Evolutionary conservation across 30 jellyfish, hydroid and myxozoan genomes (phyloP).

Genomic region (Cassiopea andromeda): DNA sequence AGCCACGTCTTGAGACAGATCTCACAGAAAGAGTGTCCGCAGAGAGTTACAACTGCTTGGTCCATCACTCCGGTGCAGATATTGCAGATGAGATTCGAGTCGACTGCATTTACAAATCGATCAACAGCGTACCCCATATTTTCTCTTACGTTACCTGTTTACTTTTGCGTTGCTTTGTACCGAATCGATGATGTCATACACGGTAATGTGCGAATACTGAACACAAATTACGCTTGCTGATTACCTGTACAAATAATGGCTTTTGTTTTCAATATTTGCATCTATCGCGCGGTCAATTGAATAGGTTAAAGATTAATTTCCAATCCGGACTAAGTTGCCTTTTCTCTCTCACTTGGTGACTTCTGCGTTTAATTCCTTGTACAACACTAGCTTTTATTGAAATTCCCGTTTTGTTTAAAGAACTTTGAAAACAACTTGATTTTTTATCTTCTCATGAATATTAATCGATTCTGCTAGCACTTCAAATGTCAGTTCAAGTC

Average conservation of each 20-base stretch:
- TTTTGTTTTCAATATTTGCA: background rate
- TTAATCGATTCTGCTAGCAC: background rate
- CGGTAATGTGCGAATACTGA: background rate
- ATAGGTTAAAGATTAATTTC: background rate
- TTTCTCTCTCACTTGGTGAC: background rate
- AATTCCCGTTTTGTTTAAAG: slow-evolving; percentile 4
- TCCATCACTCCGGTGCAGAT: slow-evolving; percentile 95
- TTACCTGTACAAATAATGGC: background rate
- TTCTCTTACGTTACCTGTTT: background rate
- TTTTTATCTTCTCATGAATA: slow-evolving; percentile 15
- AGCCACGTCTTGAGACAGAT: slow-evolving; percentile 88
- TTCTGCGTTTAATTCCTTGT: background rate
- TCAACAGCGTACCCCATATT: slow-evolving; percentile 84
- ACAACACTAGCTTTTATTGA: background rate
- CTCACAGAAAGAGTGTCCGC: slow-evolving; percentile 97
- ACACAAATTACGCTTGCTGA: background rate
- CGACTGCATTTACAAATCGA: slow-evolving; percentile 80
- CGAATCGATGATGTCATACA: background rate
- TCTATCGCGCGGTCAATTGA: background rate
- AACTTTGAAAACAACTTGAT: background rate
- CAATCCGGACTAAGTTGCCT: background rate
- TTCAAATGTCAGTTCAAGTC: background rate
- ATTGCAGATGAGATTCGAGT: slow-evolving; percentile 84
- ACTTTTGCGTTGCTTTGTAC: background rate
- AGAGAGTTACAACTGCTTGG: slow-evolving; percentile 84